Percentiles rank a stretch among this genome's conserved stretches.
Conservation (phyloP, 2,797 vertebrate genomes). For the Rhodeus uyekii region DNA sequence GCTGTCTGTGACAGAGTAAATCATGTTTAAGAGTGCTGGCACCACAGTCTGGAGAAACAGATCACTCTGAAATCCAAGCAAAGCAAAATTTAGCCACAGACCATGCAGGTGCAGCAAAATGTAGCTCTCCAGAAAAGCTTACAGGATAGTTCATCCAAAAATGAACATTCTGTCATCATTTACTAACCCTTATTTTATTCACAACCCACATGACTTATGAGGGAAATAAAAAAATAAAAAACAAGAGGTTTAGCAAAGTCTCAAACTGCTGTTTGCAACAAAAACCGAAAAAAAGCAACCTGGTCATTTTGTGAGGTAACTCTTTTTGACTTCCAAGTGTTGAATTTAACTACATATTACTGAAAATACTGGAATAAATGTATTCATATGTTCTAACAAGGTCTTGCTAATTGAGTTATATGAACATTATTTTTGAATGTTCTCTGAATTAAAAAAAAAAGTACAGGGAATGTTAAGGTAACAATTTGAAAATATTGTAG, state of each 20-base stretch:
- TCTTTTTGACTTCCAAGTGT: background rate
- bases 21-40: conserved; percentile 31
- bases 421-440: too few relatives aligned
- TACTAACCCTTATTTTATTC: background rate
- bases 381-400: too few relatives aligned
- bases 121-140: conserved; percentile 1
- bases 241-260: background rate
- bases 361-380: too few relatives aligned
- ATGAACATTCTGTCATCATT: background rate
- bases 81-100: conserved; percentile 7
- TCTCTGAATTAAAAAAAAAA: too few relatives aligned
- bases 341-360: too few relatives aligned
- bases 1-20: conserved; percentile 30
- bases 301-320: background rate
- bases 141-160: conserved; percentile 2
- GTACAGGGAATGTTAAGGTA: too few relatives aligned
- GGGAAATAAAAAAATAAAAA: background rate
- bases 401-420: too few relatives aligned
- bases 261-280: background rate
- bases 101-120: background rate
- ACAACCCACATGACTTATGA: background rate
- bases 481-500: too few relatives aligned
- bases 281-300: background rate
- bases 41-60: conserved; percentile 16
- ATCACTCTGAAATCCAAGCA: conserved; percentile 17